phyloP scores from a whole-genome alignment of 2,888 invertebrate species.

The Agapetus fuscipes region DNA sequence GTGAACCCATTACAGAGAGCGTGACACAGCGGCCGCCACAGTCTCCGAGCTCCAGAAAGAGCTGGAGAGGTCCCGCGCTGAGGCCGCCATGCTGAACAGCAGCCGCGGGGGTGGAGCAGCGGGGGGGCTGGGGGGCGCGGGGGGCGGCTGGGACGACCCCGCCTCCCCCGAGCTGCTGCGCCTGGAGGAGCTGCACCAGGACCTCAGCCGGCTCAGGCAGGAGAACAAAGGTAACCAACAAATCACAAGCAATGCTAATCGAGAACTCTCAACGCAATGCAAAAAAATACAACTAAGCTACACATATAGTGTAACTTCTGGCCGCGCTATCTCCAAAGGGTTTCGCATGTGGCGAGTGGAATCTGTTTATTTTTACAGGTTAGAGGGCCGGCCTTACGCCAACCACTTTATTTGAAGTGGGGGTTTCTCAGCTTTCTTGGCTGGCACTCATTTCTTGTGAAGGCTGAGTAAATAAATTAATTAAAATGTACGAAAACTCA shows the following conservation, averaged over 20 bases:
- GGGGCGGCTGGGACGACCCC: conserved; percentile 22
- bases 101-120: conserved; percentile 32
- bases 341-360: no score
- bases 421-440: no score
- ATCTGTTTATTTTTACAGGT: no score
- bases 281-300: no score
- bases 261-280: not conserved
- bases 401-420: no score
- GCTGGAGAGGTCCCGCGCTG: conserved; percentile 54
- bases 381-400: no score
- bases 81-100: conserved; percentile 35
- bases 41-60: conserved; percentile 58
- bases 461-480: no score
- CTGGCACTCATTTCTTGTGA: no score
- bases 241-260: conserved; percentile 3
- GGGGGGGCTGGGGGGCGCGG: conserved; percentile 2
- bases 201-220: conserved; percentile 61
- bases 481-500: not conserved
- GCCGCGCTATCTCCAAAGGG: no score
- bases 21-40: conserved; percentile 45
- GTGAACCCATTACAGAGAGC: conserved; percentile 31
- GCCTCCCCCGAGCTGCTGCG: conserved; percentile 61
- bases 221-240: conserved; percentile 59
- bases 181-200: conserved; percentile 64
- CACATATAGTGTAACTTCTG: no score